Evolutionary conservation across 2,113 vertebrate species (phyloP), one percentile per base, ranked within the genome.

Genomic region (Eonycteris spelaea): DNA sequence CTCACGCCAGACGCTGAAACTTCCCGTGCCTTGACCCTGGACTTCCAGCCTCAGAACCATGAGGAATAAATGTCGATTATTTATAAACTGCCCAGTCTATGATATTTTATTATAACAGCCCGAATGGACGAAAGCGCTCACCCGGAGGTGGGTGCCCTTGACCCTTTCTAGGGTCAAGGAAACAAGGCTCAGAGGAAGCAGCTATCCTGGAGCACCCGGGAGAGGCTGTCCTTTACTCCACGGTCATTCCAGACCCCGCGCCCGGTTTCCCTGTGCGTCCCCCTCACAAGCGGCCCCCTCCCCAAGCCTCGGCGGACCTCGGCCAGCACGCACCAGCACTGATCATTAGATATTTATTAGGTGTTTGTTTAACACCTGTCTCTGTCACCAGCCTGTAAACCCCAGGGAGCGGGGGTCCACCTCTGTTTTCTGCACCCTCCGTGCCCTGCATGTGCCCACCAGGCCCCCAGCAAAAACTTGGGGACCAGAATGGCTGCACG

Each of bases 371-470:
- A 53, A 33, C 2, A 6, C 28, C 30, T 38, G 28, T 57, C 77
- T 71, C 96, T 59, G 28, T 43, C 82, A 30, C 40, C 30, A 68
- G 90, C 24, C 75, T 61, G 14, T 19, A n/a, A 84, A 11, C 14
- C 22, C 14, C 48, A 38, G 3, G 1, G 63, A 55, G 3, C 4
- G 48, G 30, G 53, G 33, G 0, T 3, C n/a, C 18, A 7, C 48
- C 19, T 53, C 73, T 53, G 75, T 13, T 40, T 79, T 45, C 73
- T 75, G 38, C 24, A 40, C 51, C 30, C 43, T 2, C 3, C 0
- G 0, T 28, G 8, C 40, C 30, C 35, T 26, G 30, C 30, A 1
- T 33, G 70, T 0, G 2, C 67, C 48, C 40, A 22, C 35, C 0
- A 30, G 48, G 22, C n/a, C 43, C 38, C 53, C 75, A 43, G 21